Evolutionary conservation across 2,888 invertebrate species (phyloP).

Genomic region (Argyresthia albistria): DNA sequence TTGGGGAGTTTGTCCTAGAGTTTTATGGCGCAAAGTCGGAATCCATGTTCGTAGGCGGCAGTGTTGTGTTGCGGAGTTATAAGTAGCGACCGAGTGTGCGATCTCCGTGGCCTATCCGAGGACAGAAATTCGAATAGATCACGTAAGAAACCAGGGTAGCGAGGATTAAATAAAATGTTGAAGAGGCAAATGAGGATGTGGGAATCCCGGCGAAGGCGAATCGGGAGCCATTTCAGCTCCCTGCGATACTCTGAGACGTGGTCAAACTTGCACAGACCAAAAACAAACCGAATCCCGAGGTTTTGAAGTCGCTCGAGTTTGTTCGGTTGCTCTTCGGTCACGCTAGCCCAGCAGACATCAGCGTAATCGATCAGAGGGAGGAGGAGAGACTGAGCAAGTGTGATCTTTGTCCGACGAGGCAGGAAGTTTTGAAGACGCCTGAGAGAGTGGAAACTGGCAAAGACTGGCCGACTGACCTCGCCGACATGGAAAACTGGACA

Average conservation of each 20-base stretch:
- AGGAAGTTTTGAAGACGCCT: conserved; percentile 3
- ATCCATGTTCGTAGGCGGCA: neutral
- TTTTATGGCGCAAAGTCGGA: neutral
- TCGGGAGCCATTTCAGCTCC: conserved; percentile 1
- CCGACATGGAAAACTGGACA: neutral
- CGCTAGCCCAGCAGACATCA: neutral
- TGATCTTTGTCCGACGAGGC: neutral
- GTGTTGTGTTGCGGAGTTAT: neutral
- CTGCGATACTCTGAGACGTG: neutral
- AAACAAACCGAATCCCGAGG: conserved; percentile 3
- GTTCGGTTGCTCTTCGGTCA: conserved; percentile 2
- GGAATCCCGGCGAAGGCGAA: neutral
- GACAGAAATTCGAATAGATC: neutral
- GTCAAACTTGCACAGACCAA: neutral
- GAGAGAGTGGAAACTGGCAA: neutral
- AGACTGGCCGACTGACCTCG: neutral
- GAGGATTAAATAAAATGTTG: neutral
- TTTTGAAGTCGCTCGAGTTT: conserved; percentile 7
- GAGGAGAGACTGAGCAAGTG: conserved; percentile 1
- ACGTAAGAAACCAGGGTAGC: neutral
- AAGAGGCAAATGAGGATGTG: neutral
- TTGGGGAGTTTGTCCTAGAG: neutral
- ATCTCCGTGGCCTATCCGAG: neutral
- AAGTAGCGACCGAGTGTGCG: neutral
- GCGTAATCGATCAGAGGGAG: conserved; percentile 5